Percentiles rank a stretch among this genome's conserved stretches.
Evolutionary conservation across 1,140 invertebrate genomes (phyloP).

Genomic region (Protaetia brevitarsis): DNA sequence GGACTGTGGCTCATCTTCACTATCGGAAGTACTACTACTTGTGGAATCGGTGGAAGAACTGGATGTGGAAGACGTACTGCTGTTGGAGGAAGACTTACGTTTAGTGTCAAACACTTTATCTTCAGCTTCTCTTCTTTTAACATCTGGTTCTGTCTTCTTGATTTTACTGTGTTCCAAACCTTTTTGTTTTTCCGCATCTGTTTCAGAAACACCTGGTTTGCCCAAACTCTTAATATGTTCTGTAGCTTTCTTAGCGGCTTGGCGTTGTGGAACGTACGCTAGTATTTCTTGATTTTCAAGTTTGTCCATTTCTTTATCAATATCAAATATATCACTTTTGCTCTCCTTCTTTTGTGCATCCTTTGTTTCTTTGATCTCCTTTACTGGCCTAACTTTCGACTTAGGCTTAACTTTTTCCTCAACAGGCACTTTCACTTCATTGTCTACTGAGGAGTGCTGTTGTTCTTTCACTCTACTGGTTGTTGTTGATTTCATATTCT

Average conservation of each 20-base stretch:
- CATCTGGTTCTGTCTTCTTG: constrained; percentile 35
- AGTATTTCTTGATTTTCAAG: constrained; percentile 64
- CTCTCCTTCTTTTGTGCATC: constrained; percentile 36
- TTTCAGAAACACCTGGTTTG: constrained; percentile 51
- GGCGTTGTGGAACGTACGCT: constrained; percentile 82
- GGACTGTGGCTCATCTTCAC: constrained; percentile 44
- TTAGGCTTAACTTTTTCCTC: constrained; percentile 47
- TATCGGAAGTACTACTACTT: constrained; percentile 47
- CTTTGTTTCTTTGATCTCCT: constrained; percentile 35
- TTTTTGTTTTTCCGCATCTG: constrained; percentile 39
- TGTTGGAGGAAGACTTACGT: constrained; percentile 48
- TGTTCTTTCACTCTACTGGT: constrained; percentile 41
- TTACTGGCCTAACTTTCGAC: constrained; percentile 37
- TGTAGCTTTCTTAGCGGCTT: constrained; percentile 87
- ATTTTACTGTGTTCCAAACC: constrained; percentile 31
- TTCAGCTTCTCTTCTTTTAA: constrained; percentile 38
- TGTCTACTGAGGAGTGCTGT: constrained; percentile 41
- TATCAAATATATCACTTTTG: constrained; percentile 58
- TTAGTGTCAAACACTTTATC: constrained; percentile 41
- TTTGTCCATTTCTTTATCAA: constrained; percentile 61
- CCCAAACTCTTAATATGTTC: constrained; percentile 81
- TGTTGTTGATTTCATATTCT: constrained; percentile 72
- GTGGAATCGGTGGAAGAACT: constrained; percentile 46
- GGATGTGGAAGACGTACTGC: constrained; percentile 48
- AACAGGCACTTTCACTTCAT: constrained; percentile 38